Conservation (phyloP, 2,797 vertebrate genomes). For the Malacoraja senta region DNA sequence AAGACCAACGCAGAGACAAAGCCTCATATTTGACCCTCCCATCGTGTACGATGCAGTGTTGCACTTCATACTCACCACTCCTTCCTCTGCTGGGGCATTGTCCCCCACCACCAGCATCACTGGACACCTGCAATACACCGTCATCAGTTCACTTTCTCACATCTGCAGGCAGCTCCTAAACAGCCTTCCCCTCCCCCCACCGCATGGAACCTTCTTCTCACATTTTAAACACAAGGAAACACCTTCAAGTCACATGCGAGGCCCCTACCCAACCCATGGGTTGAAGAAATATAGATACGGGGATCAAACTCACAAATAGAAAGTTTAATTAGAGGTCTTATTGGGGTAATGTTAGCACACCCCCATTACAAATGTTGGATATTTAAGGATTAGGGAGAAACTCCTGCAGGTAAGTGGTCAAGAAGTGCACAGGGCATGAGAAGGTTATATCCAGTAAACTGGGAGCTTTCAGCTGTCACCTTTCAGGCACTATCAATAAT, state of each 20-base stretch:
- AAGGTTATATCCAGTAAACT: neutral
- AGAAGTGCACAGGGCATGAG: neutral
- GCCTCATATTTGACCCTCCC: neutral
- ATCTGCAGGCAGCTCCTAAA: neutral
- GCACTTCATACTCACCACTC: slow-evolving; percentile 75
- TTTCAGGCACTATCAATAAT: neutral
- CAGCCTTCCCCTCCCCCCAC: neutral
- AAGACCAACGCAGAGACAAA: neutral
- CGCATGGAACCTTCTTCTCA: neutral
- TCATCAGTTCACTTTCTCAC: neutral
- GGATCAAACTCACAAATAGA: neutral
- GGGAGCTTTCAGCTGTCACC: neutral
- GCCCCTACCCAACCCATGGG: neutral
- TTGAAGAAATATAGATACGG: neutral
- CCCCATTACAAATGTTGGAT: neutral
- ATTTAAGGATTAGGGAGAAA: neutral
- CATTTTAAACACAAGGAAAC: neutral
- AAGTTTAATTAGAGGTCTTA: neutral
- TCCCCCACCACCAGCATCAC: slow-evolving; percentile 96
- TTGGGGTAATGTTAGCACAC: neutral
- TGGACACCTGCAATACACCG: slow-evolving; percentile 67
- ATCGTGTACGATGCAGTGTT: neutral
- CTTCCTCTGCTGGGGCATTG: slow-evolving; percentile 85
- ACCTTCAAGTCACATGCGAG: neutral
- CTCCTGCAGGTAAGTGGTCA: neutral